Evolutionary conservation across 2,113 vertebrate species (phyloP).

Genomic region (Vanacampus margaritifer): DNA sequence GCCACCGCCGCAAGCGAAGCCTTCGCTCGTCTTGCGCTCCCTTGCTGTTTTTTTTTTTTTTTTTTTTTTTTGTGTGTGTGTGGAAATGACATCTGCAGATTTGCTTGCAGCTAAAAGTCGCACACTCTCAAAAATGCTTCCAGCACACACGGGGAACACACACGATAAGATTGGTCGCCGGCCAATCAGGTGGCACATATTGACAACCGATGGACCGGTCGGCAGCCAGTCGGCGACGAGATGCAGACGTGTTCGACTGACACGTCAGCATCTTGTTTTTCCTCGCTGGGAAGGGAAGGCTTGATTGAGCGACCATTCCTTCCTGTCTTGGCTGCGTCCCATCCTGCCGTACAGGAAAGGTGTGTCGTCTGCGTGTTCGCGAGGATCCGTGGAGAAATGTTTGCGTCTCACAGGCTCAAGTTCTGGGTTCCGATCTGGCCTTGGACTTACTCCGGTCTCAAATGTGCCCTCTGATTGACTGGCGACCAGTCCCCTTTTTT

Average conservation of each 20-base stretch:
- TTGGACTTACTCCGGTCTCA: too few relatives aligned
- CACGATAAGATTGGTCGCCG: too few relatives aligned
- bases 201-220: not conserved
- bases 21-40: not conserved
- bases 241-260: too few relatives aligned
- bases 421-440: too few relatives aligned
- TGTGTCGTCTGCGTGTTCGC: conserved; percentile 39
- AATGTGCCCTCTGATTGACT: too few relatives aligned
- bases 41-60: not conserved
- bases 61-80: too few relatives aligned
- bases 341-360: conserved; percentile 60
- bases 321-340: conserved; percentile 48
- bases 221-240: not conserved
- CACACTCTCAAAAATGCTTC: not conserved
- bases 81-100: conserved; percentile 41
- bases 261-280: conserved; percentile 7
- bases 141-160: too few relatives aligned
- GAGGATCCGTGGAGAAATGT: too few relatives aligned
- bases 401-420: too few relatives aligned
- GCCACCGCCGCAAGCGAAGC: too few relatives aligned
- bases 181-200: too few relatives aligned
- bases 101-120: not conserved
- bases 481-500: too few relatives aligned
- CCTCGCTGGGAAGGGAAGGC: conserved; percentile 54
- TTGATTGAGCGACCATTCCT: conserved; percentile 35